These are phyloP conservation scores for Drosophila azteca DNA, from an alignment of 1,140 invertebrate genomes.

Conservation along the genomic window DNA sequence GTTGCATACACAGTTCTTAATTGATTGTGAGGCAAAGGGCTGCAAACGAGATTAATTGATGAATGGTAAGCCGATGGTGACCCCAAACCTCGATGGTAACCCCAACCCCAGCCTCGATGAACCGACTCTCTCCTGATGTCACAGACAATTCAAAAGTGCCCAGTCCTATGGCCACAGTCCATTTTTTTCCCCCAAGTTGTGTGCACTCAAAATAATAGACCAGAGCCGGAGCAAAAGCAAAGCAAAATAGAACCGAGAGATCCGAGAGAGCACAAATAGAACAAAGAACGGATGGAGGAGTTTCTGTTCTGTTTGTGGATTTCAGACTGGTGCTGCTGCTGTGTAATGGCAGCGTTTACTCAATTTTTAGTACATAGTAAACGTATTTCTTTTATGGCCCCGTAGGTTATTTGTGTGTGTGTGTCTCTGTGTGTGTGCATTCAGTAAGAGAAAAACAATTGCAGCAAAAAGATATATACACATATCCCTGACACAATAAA, in stretches of 20 bases:
- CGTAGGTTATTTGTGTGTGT: conserved; percentile 72
- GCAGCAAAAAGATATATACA: conserved; percentile 57
- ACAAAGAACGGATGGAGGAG: conserved; percentile 12
- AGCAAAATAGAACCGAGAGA: conserved; percentile 22
- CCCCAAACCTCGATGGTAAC: not conserved
- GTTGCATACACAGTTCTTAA: conserved; percentile 38
- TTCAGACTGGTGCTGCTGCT: conserved; percentile 56
- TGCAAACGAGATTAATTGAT: conserved; percentile 68
- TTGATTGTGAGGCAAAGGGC: conserved; percentile 65
- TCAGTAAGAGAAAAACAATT: conserved; percentile 55
- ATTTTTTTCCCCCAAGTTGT: conserved; percentile 66
- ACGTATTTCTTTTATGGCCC: conserved; percentile 78
- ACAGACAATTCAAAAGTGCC: conserved; percentile 50
- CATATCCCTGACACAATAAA: conserved; percentile 79
- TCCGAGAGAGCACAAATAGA: conserved; percentile 39
- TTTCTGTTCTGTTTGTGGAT: not conserved
- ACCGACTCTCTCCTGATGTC: conserved; percentile 10
- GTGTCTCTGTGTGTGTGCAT: conserved; percentile 19
- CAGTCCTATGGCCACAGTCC: conserved; percentile 19
- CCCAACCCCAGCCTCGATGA: not conserved
- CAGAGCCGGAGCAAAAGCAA: conserved; percentile 24
- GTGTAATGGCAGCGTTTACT: conserved; percentile 79
- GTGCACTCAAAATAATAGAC: conserved; percentile 76
- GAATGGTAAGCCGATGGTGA: conserved; percentile 27
- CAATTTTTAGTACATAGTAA: conserved; percentile 79